Evolutionary conservation across 2,113 vertebrate species (phyloP), one percentile per base, ranked within the genome.

Genomic region (Neotoma lepida): DNA sequence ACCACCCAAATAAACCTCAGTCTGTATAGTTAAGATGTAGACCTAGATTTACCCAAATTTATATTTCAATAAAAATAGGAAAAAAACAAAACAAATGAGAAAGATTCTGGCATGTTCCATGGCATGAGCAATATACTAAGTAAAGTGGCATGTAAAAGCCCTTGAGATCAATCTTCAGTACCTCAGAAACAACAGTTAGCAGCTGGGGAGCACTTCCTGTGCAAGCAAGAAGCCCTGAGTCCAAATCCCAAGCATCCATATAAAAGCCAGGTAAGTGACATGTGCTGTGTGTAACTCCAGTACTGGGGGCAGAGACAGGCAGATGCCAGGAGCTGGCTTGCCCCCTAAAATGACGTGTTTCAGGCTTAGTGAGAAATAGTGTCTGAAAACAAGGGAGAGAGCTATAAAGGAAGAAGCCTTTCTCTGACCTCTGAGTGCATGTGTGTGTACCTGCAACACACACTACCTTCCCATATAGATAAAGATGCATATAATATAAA

Each of bases 41-140:
- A 61, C 54, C 54, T 58, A 61, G 24, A 58, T 54, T 63, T 86
- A 24, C 44, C 4, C 28, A 70, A 63, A 81, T 89, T 12, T 68
- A 15, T 73, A 70, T 87, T 84, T 93, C 46, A 85, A 51, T 88
- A 73, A 93, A 91, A 95, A 64, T n/a, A n/a, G 33, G 10, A 6
- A 46, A n/a, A 64, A 54, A 26, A 89, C 35, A 49, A n/a, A 78
- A 33, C 35, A 64, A 64, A 22, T 28, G 2, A 35, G 61, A 35
- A 66, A 90, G 41, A 44, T 64, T 9, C 33, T 85, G 17, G 15
- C 24, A 24, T 74, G 74, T 35, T 74, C 14, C 2, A 80, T 18
- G 39, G 35, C n/a, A 56, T 30, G 39, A 18, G 39, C 24, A 51
- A 17, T 54, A n/a, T 51, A n/a, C 33, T 64, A 74, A 64, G 41